Conservation (phyloP, 2,113 vertebrate species). For the Panthera uncia region DNA sequence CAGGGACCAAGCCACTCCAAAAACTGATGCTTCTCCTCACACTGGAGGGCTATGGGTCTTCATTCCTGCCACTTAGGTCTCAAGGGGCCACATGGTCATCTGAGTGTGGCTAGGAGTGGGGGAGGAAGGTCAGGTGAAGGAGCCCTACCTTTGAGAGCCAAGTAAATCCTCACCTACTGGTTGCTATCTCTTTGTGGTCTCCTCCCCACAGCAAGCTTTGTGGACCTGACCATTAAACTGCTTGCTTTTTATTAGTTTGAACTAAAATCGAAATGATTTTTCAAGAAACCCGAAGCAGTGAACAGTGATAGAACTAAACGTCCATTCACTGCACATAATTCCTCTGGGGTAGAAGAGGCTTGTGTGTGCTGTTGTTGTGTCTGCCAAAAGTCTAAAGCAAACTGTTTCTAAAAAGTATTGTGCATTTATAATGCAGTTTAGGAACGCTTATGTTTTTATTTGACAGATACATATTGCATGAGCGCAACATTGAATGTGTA, state of each 20-base stretch:
- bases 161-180: neutral
- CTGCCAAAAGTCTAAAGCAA: constrained; percentile 14
- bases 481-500: constrained; percentile 8
- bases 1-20: neutral
- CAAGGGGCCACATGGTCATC: neutral
- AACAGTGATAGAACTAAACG: neutral
- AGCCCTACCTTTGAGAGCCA: neutral
- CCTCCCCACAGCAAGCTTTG: neutral
- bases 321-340: neutral
- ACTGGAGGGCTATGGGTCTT: neutral
- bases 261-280: neutral
- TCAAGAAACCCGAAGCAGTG: neutral
- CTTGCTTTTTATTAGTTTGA: neutral
- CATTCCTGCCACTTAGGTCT: neutral
- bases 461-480: constrained; percentile 49
- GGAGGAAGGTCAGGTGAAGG: neutral
- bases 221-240: neutral
- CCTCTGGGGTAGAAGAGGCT: neutral
- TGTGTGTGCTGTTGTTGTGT: neutral
- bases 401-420: neutral
- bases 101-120: too few relatives aligned
- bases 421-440: constrained; percentile 25
- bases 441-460: neutral
- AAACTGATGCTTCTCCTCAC: neutral
- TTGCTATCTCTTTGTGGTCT: neutral